Percentiles rank a stretch among this genome's conserved stretches.
These are phyloP conservation scores for Catotricha subobsoleta DNA, from an alignment of 2,888 invertebrate genomes.

Conservation along the genomic window DNA sequence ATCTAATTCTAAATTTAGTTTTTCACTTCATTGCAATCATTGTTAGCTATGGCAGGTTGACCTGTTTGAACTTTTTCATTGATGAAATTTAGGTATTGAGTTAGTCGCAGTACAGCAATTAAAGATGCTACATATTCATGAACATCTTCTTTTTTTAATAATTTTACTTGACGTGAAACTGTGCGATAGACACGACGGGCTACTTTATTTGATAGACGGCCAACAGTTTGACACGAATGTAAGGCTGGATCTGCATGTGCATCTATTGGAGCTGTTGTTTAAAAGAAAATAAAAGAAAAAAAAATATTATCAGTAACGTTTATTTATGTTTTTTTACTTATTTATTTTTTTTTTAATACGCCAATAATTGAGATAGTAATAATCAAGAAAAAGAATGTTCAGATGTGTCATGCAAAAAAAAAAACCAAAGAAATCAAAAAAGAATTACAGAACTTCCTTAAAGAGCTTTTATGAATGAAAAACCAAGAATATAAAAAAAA, in stretches of 20 bases:
- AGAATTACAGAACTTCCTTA: too few relatives aligned
- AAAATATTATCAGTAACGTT: too few relatives aligned
- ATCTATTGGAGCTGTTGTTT: conserved; percentile 37
- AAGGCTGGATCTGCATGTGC: conserved; percentile 44
- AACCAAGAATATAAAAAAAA: too few relatives aligned
- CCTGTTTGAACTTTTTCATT: conserved; percentile 22
- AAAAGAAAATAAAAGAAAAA: conserved; percentile 7
- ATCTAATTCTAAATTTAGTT: too few relatives aligned
- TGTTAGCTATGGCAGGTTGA: conserved; percentile 3
- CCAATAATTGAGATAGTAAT: too few relatives aligned
- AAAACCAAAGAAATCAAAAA: too few relatives aligned
- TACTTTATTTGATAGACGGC: conserved; percentile 50
- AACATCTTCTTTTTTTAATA: conserved; percentile 31
- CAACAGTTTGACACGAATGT: conserved; percentile 54
- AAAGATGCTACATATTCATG: conserved; percentile 33
- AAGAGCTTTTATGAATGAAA: too few relatives aligned
- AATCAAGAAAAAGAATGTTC: too few relatives aligned
- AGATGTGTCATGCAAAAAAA: too few relatives aligned
- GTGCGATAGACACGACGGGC: conserved; percentile 50
- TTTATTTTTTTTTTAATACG: too few relatives aligned
- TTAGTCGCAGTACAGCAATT: conserved; percentile 31
- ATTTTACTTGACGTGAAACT: conserved; percentile 40
- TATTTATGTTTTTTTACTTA: too few relatives aligned
- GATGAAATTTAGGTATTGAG: conserved; percentile 31
- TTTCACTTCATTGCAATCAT: too few relatives aligned